Percentiles rank a stretch among this genome's conserved stretches.
phyloP scores from a whole-genome alignment of 2,888 invertebrate species.

The Pemphredon lugubris region DNA sequence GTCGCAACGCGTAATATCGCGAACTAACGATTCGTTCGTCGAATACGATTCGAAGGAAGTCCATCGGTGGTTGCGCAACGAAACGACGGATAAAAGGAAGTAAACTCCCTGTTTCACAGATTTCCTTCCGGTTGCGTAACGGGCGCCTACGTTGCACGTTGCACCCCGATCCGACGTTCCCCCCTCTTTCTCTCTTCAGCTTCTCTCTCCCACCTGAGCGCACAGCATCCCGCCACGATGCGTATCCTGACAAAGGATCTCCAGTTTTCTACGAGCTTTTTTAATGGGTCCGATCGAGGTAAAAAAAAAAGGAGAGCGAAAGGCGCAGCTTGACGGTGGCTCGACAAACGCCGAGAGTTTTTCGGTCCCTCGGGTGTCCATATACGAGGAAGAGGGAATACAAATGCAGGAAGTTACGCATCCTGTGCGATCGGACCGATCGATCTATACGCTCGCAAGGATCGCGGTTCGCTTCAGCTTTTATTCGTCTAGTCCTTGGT shows the following conservation, averaged over 20 bases:
- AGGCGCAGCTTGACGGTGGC: constrained; percentile 69
- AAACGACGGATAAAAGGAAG: constrained; percentile 18
- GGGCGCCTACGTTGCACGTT: constrained; percentile 44
- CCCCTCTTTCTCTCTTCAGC: not conserved
- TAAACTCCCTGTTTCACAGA: constrained; percentile 40
- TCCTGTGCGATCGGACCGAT: constrained; percentile 62
- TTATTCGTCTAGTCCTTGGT: constrained; percentile 24
- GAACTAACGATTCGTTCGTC: not conserved
- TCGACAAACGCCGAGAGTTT: constrained; percentile 55
- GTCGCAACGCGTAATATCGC: no score
- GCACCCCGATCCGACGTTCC: constrained; percentile 38
- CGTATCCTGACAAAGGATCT: constrained; percentile 46
- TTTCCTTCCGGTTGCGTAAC: constrained; percentile 67
- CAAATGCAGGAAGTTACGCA: constrained; percentile 72
- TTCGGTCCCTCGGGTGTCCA: constrained; percentile 57
- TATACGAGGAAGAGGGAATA: constrained; percentile 49
- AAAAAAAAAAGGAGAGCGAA: constrained; percentile 31
- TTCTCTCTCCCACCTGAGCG: constrained; percentile 11
- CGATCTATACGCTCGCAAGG: constrained; percentile 13
- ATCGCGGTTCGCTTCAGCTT: constrained; percentile 17
- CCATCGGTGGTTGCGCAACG: constrained; percentile 12
- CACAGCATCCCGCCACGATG: constrained; percentile 32
- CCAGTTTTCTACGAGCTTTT: constrained; percentile 63
- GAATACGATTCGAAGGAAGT: not conserved
- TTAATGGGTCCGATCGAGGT: constrained; percentile 48